Percentiles rank a stretch among this genome's conserved stretches.
phyloP scores from a whole-genome alignment of 2,113 vertebrate genomes.

The Rhabdomys dilectus region DNA sequence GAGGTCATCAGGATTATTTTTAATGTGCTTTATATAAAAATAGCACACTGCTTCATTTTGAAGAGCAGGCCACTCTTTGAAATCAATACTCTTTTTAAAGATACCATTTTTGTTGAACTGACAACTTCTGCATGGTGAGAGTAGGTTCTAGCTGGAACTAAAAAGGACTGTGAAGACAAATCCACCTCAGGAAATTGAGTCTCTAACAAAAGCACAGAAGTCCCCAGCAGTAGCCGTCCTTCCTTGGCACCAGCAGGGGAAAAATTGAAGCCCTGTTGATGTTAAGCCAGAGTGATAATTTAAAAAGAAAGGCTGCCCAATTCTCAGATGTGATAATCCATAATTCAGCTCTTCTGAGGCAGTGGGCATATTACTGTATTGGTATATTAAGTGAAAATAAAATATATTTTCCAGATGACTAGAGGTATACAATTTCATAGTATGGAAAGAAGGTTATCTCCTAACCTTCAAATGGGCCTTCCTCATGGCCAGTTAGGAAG shows the following conservation, averaged over 20 bases:
- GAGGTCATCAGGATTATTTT: neutral
- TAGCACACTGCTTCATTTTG: neutral
- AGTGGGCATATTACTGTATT: conserved; percentile 53
- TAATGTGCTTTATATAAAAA: neutral
- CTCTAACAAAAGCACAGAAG: conserved; percentile 67
- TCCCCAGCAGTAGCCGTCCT: conserved; percentile 34
- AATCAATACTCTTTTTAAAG: conserved; percentile 25
- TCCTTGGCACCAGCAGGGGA: conserved; percentile 32
- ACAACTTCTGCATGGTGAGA: conserved; percentile 18
- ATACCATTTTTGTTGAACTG: conserved; percentile 37
- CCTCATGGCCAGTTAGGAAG: conserved; percentile 60
- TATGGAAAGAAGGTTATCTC: conserved; percentile 64
- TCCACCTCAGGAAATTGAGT: conserved; percentile 77
- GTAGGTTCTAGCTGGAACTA: conserved; percentile 66
- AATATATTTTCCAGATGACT: conserved; percentile 78
- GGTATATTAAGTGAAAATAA: conserved; percentile 77
- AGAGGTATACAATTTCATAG: conserved; percentile 79
- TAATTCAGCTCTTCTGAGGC: conserved; percentile 20
- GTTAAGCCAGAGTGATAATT: conserved; percentile 72
- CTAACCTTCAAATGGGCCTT: neutral
- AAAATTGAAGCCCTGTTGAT: conserved; percentile 78
- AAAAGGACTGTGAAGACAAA: conserved; percentile 73
- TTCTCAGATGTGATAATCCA: conserved; percentile 64
- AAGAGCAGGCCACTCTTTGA: neutral
- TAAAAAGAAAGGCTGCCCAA: conserved; percentile 71